phyloP scores from a whole-genome alignment of 2,113 vertebrate genomes.

The Piliocolobus tephrosceles region DNA sequence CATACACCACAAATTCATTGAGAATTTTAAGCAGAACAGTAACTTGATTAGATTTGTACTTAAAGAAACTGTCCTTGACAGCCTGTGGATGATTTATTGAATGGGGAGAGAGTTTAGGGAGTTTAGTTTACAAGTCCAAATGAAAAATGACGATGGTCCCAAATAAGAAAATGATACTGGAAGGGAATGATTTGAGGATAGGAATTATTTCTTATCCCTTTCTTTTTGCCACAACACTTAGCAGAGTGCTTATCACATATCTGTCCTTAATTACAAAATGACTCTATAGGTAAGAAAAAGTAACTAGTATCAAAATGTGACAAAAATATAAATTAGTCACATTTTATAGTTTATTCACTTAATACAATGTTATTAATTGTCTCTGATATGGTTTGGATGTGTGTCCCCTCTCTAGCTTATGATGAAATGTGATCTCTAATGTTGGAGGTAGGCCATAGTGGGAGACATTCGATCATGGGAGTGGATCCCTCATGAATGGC shows the following conservation, averaged over 20 bases:
- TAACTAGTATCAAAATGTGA: background rate
- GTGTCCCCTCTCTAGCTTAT: too few species aligned
- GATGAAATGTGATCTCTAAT: too few species aligned
- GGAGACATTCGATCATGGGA: too few species aligned
- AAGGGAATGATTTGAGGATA: background rate
- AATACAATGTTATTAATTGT: background rate
- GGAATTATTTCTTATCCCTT: background rate
- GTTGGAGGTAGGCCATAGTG: too few species aligned
- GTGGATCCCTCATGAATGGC: too few species aligned
- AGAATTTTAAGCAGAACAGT: constrained; percentile 28
- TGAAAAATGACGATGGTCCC: background rate
- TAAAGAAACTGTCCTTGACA: constrained; percentile 5
- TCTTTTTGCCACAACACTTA: background rate
- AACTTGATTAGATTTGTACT: background rate
- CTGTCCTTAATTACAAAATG: background rate
- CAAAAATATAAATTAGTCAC: background rate
- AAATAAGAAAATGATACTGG: background rate
- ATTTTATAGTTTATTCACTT: background rate
- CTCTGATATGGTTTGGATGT: background rate
- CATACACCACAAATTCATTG: background rate
- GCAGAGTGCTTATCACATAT: background rate
- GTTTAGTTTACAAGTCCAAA: background rate
- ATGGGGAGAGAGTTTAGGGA: background rate
- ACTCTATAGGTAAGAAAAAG: background rate
- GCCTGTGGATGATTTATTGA: background rate